These are phyloP conservation scores for Camptogramma bilineatum DNA, from an alignment of 2,888 invertebrate genomes.

Conservation along the genomic window DNA sequence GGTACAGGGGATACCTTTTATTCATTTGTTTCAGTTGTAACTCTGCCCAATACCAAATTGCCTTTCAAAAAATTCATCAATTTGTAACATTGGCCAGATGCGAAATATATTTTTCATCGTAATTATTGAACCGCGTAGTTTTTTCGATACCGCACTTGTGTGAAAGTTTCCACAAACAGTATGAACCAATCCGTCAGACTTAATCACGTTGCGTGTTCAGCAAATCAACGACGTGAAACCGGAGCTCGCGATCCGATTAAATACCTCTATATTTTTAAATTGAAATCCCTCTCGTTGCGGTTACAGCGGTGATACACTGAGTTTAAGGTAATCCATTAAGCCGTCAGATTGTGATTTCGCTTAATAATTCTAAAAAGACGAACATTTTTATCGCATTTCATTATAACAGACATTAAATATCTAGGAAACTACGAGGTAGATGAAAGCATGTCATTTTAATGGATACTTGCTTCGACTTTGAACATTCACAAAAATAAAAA, in stretches of 20 bases:
- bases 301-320: constrained; percentile 55
- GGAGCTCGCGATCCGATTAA: constrained; percentile 48
- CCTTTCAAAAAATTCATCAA: constrained; percentile 9
- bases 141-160: constrained; percentile 31
- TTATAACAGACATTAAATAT: not conserved
- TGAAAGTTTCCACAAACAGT: constrained; percentile 40
- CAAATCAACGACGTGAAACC: constrained; percentile 44
- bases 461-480: constrained; percentile 12
- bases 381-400: not conserved
- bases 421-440: not conserved
- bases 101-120: constrained; percentile 21
- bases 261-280: constrained; percentile 54
- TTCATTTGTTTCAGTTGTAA: constrained; percentile 24
- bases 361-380: constrained; percentile 23
- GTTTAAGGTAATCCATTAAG: constrained; percentile 60
- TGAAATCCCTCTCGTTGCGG: constrained; percentile 53
- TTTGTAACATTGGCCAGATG: constrained; percentile 15
- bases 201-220: constrained; percentile 45
- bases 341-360: constrained; percentile 44
- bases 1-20: constrained; percentile 7
- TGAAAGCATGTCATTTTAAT: not conserved
- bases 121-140: constrained; percentile 29
- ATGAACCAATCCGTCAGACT: constrained; percentile 44
- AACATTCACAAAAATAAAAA: constrained; percentile 41
- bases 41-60: constrained; percentile 6